These are phyloP conservation scores for Eledona agricola DNA, from an alignment of 2,888 invertebrate species.

Conservation along the genomic window DNA sequence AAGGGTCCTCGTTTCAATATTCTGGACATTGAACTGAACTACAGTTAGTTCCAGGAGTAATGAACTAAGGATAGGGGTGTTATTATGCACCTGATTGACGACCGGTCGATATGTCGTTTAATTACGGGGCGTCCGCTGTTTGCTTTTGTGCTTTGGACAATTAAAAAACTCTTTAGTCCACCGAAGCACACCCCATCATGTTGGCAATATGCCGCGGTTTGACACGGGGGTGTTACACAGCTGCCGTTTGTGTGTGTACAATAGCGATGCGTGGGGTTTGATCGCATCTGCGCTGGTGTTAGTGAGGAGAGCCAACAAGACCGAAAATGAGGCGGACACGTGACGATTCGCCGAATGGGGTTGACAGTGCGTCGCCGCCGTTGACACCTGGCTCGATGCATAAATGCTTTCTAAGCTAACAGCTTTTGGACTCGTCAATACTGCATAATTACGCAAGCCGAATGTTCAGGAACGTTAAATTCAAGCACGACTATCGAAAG, in stretches of 20 bases:
- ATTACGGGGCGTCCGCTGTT: conserved; percentile 5
- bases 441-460: no score
- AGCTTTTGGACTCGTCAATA: no score
- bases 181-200: conserved; percentile 30
- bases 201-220: conserved; percentile 40
- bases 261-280: conserved; percentile 36
- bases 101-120: conserved; percentile 40
- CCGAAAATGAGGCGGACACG: conserved; percentile 16
- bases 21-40: conserved; percentile 51
- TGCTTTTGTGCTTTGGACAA: no score
- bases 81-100: conserved; percentile 28
- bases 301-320: conserved; percentile 8
- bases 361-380: conserved; percentile 8
- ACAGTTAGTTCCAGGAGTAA: conserved; percentile 50
- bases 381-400: conserved; percentile 10
- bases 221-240: conserved; percentile 39
- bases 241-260: conserved; percentile 39
- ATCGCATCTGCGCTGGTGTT: conserved; percentile 34
- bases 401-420: no score
- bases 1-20: conserved; percentile 36
- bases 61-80: conserved; percentile 40
- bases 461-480: no score
- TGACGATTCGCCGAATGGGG: conserved; percentile 9
- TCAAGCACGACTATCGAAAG: no score
- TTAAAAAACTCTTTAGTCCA: conserved; percentile 19